These are phyloP conservation scores for Pachliopta kotzebuea DNA, from an alignment of 2,888 invertebrate species.

Conservation along the genomic window DNA sequence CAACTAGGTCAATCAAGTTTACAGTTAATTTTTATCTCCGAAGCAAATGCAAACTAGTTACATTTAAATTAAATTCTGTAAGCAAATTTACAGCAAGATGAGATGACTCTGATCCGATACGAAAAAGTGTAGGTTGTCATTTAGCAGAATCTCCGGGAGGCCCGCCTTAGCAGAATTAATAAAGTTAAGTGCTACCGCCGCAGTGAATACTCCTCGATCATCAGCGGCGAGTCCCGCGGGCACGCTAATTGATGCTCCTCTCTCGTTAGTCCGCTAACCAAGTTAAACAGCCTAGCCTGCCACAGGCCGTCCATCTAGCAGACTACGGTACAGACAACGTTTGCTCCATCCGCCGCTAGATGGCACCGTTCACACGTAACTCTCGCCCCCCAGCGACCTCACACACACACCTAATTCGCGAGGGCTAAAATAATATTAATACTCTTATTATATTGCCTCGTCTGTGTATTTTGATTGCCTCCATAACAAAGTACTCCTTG, in stretches of 20 bases:
- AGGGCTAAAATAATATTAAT: too few species aligned
- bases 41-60: too few species aligned
- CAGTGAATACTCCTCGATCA: slow-evolving; percentile 18
- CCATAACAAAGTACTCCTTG: too few species aligned
- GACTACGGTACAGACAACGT: background rate
- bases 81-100: background rate
- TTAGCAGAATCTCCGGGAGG: slow-evolving; percentile 12
- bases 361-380: slow-evolving; percentile 12
- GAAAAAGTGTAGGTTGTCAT: background rate
- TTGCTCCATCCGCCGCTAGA: slow-evolving; percentile 29
- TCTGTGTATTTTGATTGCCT: too few species aligned
- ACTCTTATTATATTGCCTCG: too few species aligned
- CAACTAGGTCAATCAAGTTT: too few species aligned
- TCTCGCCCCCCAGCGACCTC: too few species aligned
- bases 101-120: slow-evolving; percentile 11
- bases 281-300: slow-evolving; percentile 17
- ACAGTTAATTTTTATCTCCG: too few species aligned
- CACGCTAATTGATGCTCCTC: slow-evolving; percentile 24
- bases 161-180: slow-evolving; percentile 21
- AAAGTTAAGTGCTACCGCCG: slow-evolving; percentile 25
- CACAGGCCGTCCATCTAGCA: background rate
- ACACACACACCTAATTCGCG: too few species aligned
- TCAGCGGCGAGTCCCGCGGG: slow-evolving; percentile 27
- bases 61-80: too few species aligned
- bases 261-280: slow-evolving; percentile 15